Evolutionary conservation across 2,113 vertebrate species (phyloP).

Genomic region (Pomatostomus ruficeps): DNA sequence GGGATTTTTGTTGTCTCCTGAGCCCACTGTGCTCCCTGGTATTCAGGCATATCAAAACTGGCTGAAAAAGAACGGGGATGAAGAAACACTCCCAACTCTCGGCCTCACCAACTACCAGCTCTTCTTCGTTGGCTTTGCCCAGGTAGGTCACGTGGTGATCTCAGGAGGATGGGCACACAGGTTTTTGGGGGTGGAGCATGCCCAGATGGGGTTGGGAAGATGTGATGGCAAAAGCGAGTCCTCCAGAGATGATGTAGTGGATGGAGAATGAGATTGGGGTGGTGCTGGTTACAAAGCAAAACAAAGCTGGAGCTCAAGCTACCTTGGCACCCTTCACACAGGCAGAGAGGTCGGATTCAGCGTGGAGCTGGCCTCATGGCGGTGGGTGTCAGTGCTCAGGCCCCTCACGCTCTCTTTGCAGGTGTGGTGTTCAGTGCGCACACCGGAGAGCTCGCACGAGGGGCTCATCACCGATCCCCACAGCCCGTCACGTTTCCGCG

Average conservation of each 20-base stretch:
- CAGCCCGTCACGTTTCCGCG: constrained; percentile 91
- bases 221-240: not conserved
- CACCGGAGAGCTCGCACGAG: constrained; percentile 91
- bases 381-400: accelerated
- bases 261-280: not conserved
- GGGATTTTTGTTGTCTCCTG: not conserved
- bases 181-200: not conserved
- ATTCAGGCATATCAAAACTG: constrained; percentile 92
- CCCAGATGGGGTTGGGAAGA: not conserved
- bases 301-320: not conserved
- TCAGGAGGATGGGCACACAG: accelerated
- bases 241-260: not conserved
- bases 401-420: not conserved
- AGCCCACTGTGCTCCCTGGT: not conserved
- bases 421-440: constrained; percentile 96
- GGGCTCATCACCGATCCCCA: constrained; percentile 94
- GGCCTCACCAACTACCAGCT: constrained; percentile 92
- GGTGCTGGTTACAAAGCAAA: not conserved
- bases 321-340: accelerated
- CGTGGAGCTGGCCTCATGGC: accelerated
- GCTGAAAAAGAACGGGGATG: constrained; percentile 86
- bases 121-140: constrained; percentile 95
- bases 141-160: constrained; percentile 75
- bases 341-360: accelerated
- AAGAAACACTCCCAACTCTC: constrained; percentile 82